These are phyloP conservation scores for Charanyca ferruginea DNA, from an alignment of 2,888 invertebrate genomes.

Conservation along the genomic window DNA sequence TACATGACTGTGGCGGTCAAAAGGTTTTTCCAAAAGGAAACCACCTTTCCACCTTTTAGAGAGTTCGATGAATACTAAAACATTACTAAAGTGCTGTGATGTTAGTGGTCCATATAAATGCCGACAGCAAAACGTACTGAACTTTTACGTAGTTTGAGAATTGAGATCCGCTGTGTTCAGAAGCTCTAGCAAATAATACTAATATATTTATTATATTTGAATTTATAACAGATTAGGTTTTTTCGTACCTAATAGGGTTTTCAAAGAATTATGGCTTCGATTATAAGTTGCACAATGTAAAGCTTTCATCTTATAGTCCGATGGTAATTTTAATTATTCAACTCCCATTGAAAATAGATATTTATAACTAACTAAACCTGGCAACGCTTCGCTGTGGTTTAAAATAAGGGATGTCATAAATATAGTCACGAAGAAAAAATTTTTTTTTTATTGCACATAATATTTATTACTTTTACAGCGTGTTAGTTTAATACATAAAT, in stretches of 20 bases:
- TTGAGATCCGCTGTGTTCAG: not conserved
- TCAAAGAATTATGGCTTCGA: conserved; percentile 1
- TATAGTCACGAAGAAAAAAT: no score
- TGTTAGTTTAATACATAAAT: no score
- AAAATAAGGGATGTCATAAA: no score
- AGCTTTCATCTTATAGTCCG: not conserved
- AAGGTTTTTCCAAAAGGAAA: not conserved
- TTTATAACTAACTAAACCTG: conserved; percentile 5
- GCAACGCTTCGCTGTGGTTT: no score
- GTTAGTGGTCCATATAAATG: not conserved
- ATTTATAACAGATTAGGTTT: not conserved
- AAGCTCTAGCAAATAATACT: conserved; percentile 7
- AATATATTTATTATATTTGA: conserved; percentile 10
- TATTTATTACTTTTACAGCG: no score
- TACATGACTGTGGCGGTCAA: no score
- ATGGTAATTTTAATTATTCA: not conserved
- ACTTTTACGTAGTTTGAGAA: not conserved
- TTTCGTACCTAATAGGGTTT: not conserved
- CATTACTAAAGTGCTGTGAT: not conserved
- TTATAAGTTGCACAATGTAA: not conserved
- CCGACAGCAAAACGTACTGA: not conserved
- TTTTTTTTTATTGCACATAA: no score
- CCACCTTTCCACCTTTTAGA: not conserved
- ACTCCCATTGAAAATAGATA: not conserved
- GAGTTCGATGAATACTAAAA: conserved; percentile 28